phyloP scores from a whole-genome alignment of 1,140 invertebrate genomes.

The Pemphigus obesinymphae region DNA sequence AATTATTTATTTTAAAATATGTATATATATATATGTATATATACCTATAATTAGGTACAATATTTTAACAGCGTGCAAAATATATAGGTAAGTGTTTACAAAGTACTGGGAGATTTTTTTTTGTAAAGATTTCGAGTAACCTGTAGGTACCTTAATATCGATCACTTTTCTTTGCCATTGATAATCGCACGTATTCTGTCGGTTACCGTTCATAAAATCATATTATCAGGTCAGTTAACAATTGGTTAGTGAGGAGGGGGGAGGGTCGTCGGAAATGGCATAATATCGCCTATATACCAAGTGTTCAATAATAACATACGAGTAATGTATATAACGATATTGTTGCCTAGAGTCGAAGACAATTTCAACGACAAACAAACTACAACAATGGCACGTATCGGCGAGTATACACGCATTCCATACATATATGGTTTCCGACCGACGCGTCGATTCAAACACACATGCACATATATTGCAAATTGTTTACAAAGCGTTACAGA shows the following conservation, averaged over 20 bases:
- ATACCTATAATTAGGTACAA: no score
- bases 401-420: constrained; percentile 12
- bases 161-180: neutral
- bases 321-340: neutral
- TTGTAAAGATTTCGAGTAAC: neutral
- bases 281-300: neutral
- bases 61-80: no score
- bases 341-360: constrained; percentile 9
- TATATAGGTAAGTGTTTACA: no score
- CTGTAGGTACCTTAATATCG: neutral
- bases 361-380: constrained; percentile 1
- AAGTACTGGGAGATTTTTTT: no score
- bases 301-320: neutral
- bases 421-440: constrained; percentile 16
- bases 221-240: neutral
- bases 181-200: neutral
- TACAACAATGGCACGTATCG: constrained; percentile 24
- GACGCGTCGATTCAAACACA: neutral
- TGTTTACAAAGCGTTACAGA: neutral
- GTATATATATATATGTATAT: neutral
- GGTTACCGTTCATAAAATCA: neutral
- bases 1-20: neutral
- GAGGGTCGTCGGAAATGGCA: neutral
- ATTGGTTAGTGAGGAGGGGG: neutral
- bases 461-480: neutral